phyloP scores from a whole-genome alignment of 1,140 invertebrate genomes.

The Bombus superbus region DNA sequence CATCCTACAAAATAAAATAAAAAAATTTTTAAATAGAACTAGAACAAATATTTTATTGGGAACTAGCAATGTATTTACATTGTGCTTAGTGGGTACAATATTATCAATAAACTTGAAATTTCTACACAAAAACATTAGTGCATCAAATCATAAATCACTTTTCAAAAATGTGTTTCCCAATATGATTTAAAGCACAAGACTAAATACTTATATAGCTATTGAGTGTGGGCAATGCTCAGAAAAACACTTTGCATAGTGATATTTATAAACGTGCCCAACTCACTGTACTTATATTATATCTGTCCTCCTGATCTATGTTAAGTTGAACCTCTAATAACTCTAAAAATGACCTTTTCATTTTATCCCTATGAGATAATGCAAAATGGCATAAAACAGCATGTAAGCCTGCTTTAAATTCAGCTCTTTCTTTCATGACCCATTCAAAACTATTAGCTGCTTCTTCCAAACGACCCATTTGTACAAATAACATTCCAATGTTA shows the following conservation, averaged over 20 bases:
- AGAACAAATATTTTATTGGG: not conserved
- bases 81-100: conserved; percentile 9
- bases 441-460: conserved; percentile 98
- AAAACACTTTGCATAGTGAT: conserved; percentile 6
- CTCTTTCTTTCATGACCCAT: conserved; percentile 98
- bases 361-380: conserved; percentile 95
- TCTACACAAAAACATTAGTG: not conserved
- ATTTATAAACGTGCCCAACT: conserved; percentile 60
- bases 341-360: conserved; percentile 96
- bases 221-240: conserved; percentile 12
- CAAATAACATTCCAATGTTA: conserved; percentile 98
- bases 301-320: conserved; percentile 92
- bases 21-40: not conserved
- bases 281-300: conserved; percentile 84
- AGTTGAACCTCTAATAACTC: conserved; percentile 94
- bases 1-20: conserved; percentile 84
- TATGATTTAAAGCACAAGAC: conserved; percentile 1
- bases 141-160: not conserved
- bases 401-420: conserved; percentile 94
- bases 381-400: conserved; percentile 97
- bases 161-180: not conserved
- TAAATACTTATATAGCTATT: not conserved
- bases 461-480: conserved; percentile 97
- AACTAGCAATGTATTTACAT: conserved; percentile 7
- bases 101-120: not conserved